Conservation (phyloP, 2,113 vertebrate genomes). For the Zapornia atra region DNA sequence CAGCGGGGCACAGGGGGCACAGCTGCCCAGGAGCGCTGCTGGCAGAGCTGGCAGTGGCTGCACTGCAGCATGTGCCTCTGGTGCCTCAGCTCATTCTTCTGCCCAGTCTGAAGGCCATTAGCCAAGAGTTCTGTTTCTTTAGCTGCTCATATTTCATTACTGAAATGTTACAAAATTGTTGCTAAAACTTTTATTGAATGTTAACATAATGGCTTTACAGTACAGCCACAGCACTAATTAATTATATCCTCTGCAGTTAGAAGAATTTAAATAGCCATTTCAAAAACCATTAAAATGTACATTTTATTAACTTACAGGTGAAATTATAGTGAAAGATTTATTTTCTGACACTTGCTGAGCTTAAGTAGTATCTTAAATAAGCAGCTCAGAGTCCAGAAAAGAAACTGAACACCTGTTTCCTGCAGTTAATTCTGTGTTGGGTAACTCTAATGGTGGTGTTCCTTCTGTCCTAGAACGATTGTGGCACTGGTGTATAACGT, state of each 20-base stretch:
- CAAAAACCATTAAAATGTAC: background rate
- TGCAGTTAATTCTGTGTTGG: background rate
- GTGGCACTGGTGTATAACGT: conserved; percentile 96
- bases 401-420: background rate
- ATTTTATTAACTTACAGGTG: background rate
- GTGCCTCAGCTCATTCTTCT: background rate
- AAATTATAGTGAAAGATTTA: background rate
- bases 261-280: background rate
- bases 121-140: background rate
- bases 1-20: background rate
- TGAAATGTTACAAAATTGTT: background rate
- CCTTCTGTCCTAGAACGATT: conserved; percentile 84
- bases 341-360: background rate
- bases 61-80: background rate
- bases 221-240: background rate
- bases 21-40: background rate
- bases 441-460: background rate
- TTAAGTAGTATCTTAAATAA: background rate
- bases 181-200: background rate
- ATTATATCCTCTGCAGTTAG: background rate
- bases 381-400: background rate
- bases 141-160: background rate
- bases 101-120: background rate
- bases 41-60: background rate
- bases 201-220: background rate